These are phyloP conservation scores for Icerya purchasi DNA, from an alignment of 2,888 invertebrate genomes.

Conservation along the genomic window DNA sequence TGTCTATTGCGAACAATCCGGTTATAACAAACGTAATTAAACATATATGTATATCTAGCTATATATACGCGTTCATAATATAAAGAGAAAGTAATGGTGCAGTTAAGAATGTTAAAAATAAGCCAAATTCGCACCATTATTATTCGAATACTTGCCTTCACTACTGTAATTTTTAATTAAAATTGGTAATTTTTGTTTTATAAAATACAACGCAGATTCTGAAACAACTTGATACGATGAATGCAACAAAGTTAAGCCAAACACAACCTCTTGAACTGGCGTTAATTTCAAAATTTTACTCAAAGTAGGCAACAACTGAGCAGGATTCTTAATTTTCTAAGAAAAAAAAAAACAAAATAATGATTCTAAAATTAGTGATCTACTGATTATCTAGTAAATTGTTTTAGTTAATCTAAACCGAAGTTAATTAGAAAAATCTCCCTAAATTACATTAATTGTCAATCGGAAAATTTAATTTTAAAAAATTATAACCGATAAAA, in stretches of 20 bases:
- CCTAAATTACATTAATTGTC: not conserved
- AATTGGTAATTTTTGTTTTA: slow-evolving; percentile 61
- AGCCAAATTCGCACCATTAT: too few relatives aligned
- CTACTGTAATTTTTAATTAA: slow-evolving; percentile 70
- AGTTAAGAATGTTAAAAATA: not conserved
- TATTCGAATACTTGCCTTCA: slow-evolving; percentile 32
- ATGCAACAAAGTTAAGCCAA: slow-evolving; percentile 64
- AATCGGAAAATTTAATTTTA: not conserved
- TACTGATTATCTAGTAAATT: slow-evolving; percentile 17
- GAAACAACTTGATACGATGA: slow-evolving; percentile 56
- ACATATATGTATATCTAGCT: too few relatives aligned
- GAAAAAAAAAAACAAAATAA: too few relatives aligned
- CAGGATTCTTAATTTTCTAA: slow-evolving; percentile 55
- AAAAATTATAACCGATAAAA: not conserved
- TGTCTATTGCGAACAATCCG: too few relatives aligned
- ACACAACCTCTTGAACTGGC: slow-evolving; percentile 74
- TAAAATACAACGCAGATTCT: slow-evolving; percentile 49
- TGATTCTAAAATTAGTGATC: too few relatives aligned
- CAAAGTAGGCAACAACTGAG: slow-evolving; percentile 60
- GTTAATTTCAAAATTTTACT: slow-evolving; percentile 68
- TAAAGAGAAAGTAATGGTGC: not conserved
- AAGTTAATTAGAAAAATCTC: not conserved
- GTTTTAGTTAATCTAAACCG: slow-evolving; percentile 4
- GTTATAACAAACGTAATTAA: too few relatives aligned
- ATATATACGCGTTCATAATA: too few relatives aligned